phyloP scores from a whole-genome alignment of 2,888 invertebrate species.

The Heteromurus nitidus region DNA sequence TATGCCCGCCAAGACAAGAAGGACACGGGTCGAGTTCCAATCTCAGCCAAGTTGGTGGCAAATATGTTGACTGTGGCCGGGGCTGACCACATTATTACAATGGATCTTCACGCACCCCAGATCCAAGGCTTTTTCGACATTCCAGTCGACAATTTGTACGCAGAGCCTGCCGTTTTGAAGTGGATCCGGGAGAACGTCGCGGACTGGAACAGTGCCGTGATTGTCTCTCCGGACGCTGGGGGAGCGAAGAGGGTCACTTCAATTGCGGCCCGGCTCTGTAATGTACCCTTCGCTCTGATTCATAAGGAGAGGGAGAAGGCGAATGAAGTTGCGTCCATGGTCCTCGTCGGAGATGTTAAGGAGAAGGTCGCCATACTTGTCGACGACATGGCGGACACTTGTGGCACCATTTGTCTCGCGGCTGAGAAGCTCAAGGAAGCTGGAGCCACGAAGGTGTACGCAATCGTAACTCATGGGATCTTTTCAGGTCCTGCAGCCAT shows the following conservation, averaged over 20 bases:
- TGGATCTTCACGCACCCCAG: slow-evolving; percentile 97
- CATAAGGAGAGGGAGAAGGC: slow-evolving; percentile 97
- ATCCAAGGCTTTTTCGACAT: slow-evolving; percentile 98
- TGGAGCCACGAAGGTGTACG: slow-evolving; percentile 92
- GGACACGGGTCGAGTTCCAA: slow-evolving; percentile 87
- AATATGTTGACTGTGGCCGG: slow-evolving; percentile 93
- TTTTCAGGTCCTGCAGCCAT: slow-evolving; percentile 97
- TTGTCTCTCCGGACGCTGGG: slow-evolving; percentile 96
- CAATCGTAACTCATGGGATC: slow-evolving; percentile 95
- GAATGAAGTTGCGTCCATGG: slow-evolving; percentile 97
- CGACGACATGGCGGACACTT: slow-evolving; percentile 98
- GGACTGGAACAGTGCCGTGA: slow-evolving; percentile 94
- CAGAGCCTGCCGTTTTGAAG: slow-evolving; percentile 95
- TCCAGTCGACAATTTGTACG: slow-evolving; percentile 96
- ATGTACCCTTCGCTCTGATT: slow-evolving; percentile 96
- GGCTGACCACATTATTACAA: slow-evolving; percentile 97
- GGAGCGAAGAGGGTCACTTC: slow-evolving; percentile 95
- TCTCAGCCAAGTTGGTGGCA: slow-evolving; percentile 95
- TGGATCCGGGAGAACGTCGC: slow-evolving; percentile 97
- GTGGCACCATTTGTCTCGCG: slow-evolving; percentile 95
- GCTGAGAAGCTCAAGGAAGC: slow-evolving; percentile 95
- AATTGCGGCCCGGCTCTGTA: slow-evolving; percentile 92
- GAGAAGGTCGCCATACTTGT: slow-evolving; percentile 94
- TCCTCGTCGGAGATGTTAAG: slow-evolving; percentile 95
- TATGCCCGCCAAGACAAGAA: slow-evolving; percentile 79